Evolutionary conservation across 2,113 vertebrate species (phyloP).

Genomic region (Misgurnus anguillicaudatus): DNA sequence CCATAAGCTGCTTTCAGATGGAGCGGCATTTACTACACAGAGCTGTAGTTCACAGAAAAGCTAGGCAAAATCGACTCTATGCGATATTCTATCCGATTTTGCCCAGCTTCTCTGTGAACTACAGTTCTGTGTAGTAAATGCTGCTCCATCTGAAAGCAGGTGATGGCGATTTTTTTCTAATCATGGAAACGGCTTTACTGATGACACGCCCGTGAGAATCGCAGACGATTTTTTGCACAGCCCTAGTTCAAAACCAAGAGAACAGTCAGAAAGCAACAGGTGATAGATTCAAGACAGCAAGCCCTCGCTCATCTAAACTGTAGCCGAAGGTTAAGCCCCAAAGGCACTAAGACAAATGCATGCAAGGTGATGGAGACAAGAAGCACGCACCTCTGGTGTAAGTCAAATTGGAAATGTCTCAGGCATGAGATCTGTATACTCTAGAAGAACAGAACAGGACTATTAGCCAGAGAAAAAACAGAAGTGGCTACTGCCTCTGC

Average conservation of each 20-base stretch:
- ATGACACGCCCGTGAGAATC: too few relatives aligned
- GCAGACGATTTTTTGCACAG: too few relatives aligned
- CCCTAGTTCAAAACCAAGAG: background rate
- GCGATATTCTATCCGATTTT: too few relatives aligned
- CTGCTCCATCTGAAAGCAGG: too few relatives aligned
- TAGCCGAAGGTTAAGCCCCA: background rate
- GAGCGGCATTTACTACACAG: too few relatives aligned
- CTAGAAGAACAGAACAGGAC: background rate
- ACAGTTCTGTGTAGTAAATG: too few relatives aligned
- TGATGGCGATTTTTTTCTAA: too few relatives aligned
- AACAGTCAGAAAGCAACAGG: background rate
- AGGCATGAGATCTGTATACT: constrained; percentile 5
- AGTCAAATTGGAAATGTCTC: background rate
- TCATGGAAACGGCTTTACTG: too few relatives aligned
- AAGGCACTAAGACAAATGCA: constrained; percentile 1
- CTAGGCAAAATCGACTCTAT: too few relatives aligned
- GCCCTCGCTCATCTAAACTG: background rate
- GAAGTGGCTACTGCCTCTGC: background rate
- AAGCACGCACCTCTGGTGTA: background rate
- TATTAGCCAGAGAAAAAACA: constrained; percentile 41
- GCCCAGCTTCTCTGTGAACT: too few relatives aligned
- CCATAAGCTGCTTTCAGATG: too few relatives aligned
- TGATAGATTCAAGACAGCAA: background rate
- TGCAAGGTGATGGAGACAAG: background rate
- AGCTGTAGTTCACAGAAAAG: too few relatives aligned